Evolutionary conservation across 2,888 invertebrate genomes (phyloP).

Genomic region (Drosophila imparisetae): DNA sequence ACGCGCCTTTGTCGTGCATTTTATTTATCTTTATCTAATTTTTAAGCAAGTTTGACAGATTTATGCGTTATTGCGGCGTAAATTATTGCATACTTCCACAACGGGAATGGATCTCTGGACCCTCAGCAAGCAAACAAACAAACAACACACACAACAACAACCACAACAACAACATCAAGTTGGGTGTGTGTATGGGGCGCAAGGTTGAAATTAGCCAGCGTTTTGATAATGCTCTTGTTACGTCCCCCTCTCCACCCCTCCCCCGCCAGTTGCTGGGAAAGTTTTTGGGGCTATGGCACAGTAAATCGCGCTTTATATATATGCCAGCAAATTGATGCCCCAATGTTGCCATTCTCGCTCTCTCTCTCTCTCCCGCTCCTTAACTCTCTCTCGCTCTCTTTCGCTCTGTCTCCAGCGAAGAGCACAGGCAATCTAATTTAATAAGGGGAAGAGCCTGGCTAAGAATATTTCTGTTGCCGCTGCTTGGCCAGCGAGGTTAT

Average conservation of each 20-base stretch:
- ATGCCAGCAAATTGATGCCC: slow-evolving; percentile 64
- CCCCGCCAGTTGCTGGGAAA: background rate
- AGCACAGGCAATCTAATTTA: slow-evolving; percentile 52
- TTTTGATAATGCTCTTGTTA: slow-evolving; percentile 29
- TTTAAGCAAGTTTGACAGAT: slow-evolving; percentile 77
- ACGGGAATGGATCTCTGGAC: slow-evolving; percentile 25
- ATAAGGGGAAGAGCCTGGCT: slow-evolving; percentile 51
- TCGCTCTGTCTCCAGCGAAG: slow-evolving; percentile 4
- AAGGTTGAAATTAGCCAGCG: slow-evolving; percentile 58
- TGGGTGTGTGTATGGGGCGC: slow-evolving; percentile 2
- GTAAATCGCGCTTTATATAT: slow-evolving; percentile 66
- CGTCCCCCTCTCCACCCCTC: no score
- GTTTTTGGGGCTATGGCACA: slow-evolving; percentile 15
- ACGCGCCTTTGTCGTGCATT: slow-evolving; percentile 67
- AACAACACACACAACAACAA: background rate
- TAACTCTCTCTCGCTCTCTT: background rate
- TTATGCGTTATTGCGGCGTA: slow-evolving; percentile 75
- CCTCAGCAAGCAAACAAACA: slow-evolving; percentile 9
- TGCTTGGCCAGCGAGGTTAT: slow-evolving; percentile 53
- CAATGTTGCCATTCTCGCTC: slow-evolving; percentile 32
- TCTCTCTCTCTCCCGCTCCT: background rate
- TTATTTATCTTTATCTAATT: slow-evolving; percentile 77
- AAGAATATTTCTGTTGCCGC: background rate
- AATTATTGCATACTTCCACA: slow-evolving; percentile 67
- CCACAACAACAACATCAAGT: background rate